Percentiles rank a stretch among this genome's conserved stretches.
Conservation (phyloP, 2,797 vertebrate species). For the Halcyon leucocephala region DNA sequence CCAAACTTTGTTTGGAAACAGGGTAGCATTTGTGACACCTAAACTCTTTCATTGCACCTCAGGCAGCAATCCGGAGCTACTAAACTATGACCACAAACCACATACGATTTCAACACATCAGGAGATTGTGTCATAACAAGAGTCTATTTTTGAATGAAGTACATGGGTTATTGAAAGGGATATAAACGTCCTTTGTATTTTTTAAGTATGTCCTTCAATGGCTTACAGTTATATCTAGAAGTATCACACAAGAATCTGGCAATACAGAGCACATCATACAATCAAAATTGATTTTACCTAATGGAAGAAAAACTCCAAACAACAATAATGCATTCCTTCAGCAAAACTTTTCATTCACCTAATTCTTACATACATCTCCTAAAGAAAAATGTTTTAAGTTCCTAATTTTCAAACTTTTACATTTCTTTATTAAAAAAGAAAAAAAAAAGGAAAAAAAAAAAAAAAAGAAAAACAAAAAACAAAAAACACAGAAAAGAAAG, state of each 20-base stretch:
- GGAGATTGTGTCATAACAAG: neutral
- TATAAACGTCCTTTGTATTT: neutral
- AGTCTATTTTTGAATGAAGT: neutral
- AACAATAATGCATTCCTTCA: neutral
- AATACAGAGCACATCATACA: neutral
- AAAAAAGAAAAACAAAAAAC: too few relatives aligned
- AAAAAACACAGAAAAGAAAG: neutral
- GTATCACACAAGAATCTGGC: neutral
- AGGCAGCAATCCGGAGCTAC: constrained; percentile 16
- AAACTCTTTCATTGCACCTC: neutral
- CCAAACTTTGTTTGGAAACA: constrained; percentile 16
- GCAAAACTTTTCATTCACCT: neutral
- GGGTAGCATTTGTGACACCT: constrained; percentile 19
- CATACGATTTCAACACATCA: constrained; percentile 7
- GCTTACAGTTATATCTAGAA: neutral
- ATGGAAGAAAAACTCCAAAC: neutral
- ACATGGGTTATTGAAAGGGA: neutral
- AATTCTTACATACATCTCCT: neutral
- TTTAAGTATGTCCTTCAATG: neutral
- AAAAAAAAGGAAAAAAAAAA: neutral
- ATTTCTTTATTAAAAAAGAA: neutral
- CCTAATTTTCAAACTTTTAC: neutral
- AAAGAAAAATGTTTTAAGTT: neutral
- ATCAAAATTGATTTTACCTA: neutral
- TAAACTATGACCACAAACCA: constrained; percentile 24